Evolutionary conservation across 2,888 invertebrate genomes (phyloP), one percentile per base, ranked within the genome.

Genomic region (Lasioglossum vierecki): DNA sequence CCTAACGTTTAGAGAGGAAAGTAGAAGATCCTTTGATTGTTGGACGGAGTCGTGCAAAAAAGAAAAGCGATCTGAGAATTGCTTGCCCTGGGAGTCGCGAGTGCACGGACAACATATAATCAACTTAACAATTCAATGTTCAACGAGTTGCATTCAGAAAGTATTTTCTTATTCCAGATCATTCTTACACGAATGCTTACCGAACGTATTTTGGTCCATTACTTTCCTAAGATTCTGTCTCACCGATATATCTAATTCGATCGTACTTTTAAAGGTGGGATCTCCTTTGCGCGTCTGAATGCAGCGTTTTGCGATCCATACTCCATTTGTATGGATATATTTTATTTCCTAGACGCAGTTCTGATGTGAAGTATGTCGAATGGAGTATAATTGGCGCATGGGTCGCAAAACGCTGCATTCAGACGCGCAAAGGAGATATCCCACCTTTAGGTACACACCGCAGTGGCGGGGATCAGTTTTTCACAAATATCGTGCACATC

Each of bases 21-120:
- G 84, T 91, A 82, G 71, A 84, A 84, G 79, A 82, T 66, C 74
- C 70, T 82, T 80, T 86, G 87, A 86, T 86, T 81, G 73, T 85
- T 91, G 91, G 91, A 91, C 91, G 91, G 91, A 91, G 85, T 90
- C 91, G 91, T 90, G 91, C 91, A 91, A 89, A 91, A 88, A 91
- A 88, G 89, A 88, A 82, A 79, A 84, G 75, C 74, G 72, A 81
- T 78, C 71, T 49, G n/a, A 72, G 79, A 76, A 76, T 78, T 57
- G 66, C 41, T 41, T 70, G 70, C 66, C 15, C 60, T 49, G 41
- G 13, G 5, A 11, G 72, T 78, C 83, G 75, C 76, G 75, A 66
- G 66, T 66, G 72, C 4, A 72, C 79, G 76, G 72, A 78, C 83
- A 71, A 79, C 8, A 49, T 53, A 46, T 44, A 71, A 66, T 8